Evolutionary conservation across 2,113 vertebrate genomes (phyloP).

Genomic region (Sphyrna mokarran): DNA sequence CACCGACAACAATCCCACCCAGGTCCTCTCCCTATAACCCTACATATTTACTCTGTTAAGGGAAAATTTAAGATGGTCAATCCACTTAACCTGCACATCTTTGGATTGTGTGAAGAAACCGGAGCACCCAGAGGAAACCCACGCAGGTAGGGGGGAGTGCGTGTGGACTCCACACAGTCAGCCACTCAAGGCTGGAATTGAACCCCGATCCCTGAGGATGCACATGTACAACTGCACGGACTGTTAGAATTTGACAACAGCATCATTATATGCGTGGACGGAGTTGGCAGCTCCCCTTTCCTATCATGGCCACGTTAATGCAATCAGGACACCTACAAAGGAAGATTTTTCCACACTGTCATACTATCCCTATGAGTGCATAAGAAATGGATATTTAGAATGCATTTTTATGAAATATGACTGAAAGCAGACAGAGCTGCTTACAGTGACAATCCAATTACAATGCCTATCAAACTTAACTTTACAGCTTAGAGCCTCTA

Average conservation of each 20-base stretch:
- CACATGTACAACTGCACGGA: background rate
- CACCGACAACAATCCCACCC: too few relatives aligned
- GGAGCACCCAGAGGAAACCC: too few relatives aligned
- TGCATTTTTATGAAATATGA: slow-evolving; percentile 36
- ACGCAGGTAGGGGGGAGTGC: too few relatives aligned
- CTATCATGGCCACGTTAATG: background rate
- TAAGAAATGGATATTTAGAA: background rate
- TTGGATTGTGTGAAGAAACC: too few relatives aligned
- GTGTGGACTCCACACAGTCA: too few relatives aligned
- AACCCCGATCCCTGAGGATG: background rate
- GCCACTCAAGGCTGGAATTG: too few relatives aligned
- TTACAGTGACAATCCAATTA: slow-evolving; percentile 99
- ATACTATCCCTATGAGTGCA: background rate
- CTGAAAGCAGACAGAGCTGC: slow-evolving; percentile 34
- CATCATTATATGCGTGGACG: background rate
- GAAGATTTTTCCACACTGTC: background rate
- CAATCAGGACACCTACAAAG: background rate
- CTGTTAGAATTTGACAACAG: background rate
- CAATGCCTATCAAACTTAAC: slow-evolving; percentile 98
- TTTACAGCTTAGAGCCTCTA: slow-evolving; percentile 99
- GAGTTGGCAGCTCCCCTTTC: background rate
- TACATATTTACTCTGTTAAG: too few relatives aligned
- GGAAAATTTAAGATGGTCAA: too few relatives aligned
- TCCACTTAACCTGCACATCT: too few relatives aligned
- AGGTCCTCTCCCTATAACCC: too few relatives aligned